These are phyloP conservation scores for Haemorhous mexicanus DNA, from an alignment of 2,113 vertebrate species.

Conservation along the genomic window DNA sequence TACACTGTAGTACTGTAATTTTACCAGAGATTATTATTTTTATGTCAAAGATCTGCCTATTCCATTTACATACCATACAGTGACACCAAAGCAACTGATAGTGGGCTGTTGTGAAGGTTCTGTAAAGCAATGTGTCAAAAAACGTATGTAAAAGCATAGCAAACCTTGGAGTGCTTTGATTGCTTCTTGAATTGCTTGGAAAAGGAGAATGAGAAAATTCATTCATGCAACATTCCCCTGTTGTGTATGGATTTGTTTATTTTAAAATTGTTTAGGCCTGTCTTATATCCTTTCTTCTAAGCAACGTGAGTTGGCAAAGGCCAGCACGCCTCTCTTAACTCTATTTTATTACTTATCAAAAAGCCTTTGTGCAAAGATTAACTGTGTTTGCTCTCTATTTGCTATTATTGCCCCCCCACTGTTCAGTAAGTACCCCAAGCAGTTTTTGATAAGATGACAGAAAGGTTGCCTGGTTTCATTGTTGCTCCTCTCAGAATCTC, in stretches of 20 bases:
- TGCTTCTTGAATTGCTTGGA: constrained; percentile 4
- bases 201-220: not conserved
- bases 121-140: constrained; percentile 36
- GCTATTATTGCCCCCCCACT: constrained; percentile 5
- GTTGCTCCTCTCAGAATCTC: constrained; percentile 35
- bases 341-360: constrained; percentile 19
- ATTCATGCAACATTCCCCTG: not conserved
- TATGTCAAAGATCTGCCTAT: constrained; percentile 56
- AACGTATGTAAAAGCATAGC: not conserved
- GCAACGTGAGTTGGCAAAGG: not conserved
- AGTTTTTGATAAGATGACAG: constrained; percentile 48
- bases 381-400: constrained; percentile 31
- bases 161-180: constrained; percentile 14
- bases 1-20: constrained; percentile 54
- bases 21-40: constrained; percentile 59
- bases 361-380: constrained; percentile 44
- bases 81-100: constrained; percentile 47
- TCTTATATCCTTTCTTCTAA: not conserved
- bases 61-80: constrained; percentile 18
- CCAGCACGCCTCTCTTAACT: not conserved
- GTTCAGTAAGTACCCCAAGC: constrained; percentile 38
- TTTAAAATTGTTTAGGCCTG: constrained; percentile 23
- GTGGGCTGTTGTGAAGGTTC: constrained; percentile 6
- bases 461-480: constrained; percentile 48
- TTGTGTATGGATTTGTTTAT: constrained; percentile 11